Percentiles rank a stretch among this genome's conserved stretches.
These are phyloP conservation scores for Lates calcarifer DNA, from an alignment of 2,113 vertebrate species.

Conservation along the genomic window DNA sequence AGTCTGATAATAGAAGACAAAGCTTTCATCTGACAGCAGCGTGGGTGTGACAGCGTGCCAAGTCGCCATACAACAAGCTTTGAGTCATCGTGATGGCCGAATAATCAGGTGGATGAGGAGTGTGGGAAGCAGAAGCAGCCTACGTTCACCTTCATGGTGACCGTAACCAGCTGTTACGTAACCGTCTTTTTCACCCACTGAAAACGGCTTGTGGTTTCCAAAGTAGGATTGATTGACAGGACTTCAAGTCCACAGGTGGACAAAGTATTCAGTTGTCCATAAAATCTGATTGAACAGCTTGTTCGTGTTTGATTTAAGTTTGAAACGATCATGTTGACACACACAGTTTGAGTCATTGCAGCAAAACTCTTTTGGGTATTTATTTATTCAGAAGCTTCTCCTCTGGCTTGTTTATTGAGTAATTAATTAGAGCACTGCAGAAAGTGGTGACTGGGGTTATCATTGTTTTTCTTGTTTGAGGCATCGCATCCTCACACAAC, in stretches of 20 bases:
- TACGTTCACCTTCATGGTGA: constrained; percentile 47
- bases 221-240: constrained; percentile 36
- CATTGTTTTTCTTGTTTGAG: constrained; percentile 17
- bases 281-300: neutral
- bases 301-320: constrained; percentile 6
- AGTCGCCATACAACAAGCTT: constrained; percentile 55
- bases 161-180: constrained; percentile 52
- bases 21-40: constrained; percentile 62
- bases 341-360: constrained; percentile 15
- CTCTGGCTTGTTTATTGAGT: constrained; percentile 23
- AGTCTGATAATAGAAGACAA: constrained; percentile 45
- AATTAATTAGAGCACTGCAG: constrained; percentile 29
- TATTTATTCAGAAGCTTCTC: neutral
- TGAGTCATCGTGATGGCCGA: constrained; percentile 62
- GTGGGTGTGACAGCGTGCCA: constrained; percentile 58
- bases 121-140: constrained; percentile 53
- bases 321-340: neutral
- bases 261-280: constrained; percentile 3
- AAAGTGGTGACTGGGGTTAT: constrained; percentile 31
- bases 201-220: neutral
- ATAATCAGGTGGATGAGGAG: constrained; percentile 63
- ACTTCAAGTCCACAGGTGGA: constrained; percentile 3
- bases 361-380: neutral
- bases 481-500: constrained; percentile 6
- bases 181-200: constrained; percentile 13